Percentiles rank a stretch among this genome's conserved stretches.
Conservation (phyloP, 2,888 invertebrate genomes). For the Nysson spinosus region DNA sequence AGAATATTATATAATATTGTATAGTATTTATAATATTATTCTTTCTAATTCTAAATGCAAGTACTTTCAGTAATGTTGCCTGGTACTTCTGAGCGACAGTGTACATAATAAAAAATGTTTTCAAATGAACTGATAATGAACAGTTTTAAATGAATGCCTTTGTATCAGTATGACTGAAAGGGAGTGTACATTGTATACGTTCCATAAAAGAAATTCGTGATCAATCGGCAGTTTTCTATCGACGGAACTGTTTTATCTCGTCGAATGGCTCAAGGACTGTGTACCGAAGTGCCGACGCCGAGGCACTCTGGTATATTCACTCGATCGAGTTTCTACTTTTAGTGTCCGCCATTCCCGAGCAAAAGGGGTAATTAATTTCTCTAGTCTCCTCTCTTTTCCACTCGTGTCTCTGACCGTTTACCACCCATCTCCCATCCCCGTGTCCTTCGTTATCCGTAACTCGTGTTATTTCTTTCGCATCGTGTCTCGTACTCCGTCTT, state of each 20-base stretch:
- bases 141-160: not conserved
- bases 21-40: no score
- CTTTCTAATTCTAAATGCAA: no score
- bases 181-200: not conserved
- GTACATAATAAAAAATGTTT: no score
- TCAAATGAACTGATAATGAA: not conserved
- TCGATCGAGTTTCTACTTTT: conserved; percentile 41
- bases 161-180: no score
- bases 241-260: conserved; percentile 3
- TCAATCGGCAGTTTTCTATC: conserved; percentile 21
- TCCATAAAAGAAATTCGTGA: conserved; percentile 14
- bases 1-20: no score
- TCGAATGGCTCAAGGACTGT: conserved; percentile 7
- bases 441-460: conserved; percentile 1
- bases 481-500: not conserved
- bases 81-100: no score
- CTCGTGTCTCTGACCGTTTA: not conserved
- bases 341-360: conserved; percentile 9
- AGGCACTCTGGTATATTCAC: conserved; percentile 13
- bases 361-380: conserved; percentile 44
- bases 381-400: not conserved
- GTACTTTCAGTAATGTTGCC: no score
- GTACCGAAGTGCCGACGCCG: conserved; percentile 10
- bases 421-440: not conserved
- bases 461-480: conserved; percentile 15